phyloP scores from a whole-genome alignment of 2,113 vertebrate genomes.

The Taurulus bubalis region DNA sequence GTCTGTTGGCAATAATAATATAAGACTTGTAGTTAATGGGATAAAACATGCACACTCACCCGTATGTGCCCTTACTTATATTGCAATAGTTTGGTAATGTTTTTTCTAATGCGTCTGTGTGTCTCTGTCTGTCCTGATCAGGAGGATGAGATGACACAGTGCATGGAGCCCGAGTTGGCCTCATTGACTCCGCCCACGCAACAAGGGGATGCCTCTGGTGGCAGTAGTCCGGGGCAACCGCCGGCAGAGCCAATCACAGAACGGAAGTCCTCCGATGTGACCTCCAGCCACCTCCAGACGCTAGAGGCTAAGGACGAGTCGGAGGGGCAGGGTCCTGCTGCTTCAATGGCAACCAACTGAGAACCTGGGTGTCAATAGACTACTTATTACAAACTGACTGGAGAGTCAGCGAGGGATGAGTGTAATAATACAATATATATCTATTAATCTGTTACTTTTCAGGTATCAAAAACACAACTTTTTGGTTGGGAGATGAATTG shows the following conservation, averaged over 20 bases:
- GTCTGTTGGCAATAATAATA: neutral
- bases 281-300: slow-evolving; percentile 89
- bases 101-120: neutral
- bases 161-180: slow-evolving; percentile 91
- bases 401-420: slow-evolving; percentile 60
- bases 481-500: slow-evolving; percentile 61
- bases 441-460: slow-evolving; percentile 81
- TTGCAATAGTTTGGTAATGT: neutral
- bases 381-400: slow-evolving; percentile 66
- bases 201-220: slow-evolving; percentile 87
- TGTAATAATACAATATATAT: slow-evolving; percentile 77
- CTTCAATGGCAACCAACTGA: slow-evolving; percentile 80
- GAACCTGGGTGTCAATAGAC: slow-evolving; percentile 59
- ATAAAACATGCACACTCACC: neutral
- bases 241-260: slow-evolving; percentile 85
- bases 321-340: slow-evolving; percentile 63
- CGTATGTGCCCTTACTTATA: neutral
- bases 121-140: slow-evolving; percentile 49
- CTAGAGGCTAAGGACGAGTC: slow-evolving; percentile 92
- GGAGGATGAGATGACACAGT: slow-evolving; percentile 92
- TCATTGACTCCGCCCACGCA: slow-evolving; percentile 86
- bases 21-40: neutral
- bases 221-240: slow-evolving; percentile 87
- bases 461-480: slow-evolving; percentile 76
- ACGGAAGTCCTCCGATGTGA: slow-evolving; percentile 92